These are phyloP conservation scores for Jaculus jaculus DNA, from an alignment of 2,113 vertebrate species.

Conservation along the genomic window DNA sequence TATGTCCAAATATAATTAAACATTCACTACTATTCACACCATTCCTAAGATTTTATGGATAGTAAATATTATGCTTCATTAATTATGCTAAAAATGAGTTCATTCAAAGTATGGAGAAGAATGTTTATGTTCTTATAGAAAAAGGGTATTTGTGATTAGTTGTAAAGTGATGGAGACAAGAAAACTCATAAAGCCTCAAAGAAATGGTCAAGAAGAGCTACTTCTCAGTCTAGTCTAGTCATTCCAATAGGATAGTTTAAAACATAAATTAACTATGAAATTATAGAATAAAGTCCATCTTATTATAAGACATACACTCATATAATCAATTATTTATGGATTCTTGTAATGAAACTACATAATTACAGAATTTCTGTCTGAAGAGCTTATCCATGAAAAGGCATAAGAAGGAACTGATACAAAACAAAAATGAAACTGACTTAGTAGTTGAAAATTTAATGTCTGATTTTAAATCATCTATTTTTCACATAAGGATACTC, in stretches of 20 bases:
- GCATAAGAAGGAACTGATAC: neutral
- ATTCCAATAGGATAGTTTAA: neutral
- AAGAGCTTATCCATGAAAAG: neutral
- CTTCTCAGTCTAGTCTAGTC: slow-evolving; percentile 20
- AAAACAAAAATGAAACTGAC: neutral
- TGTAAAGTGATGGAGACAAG: neutral
- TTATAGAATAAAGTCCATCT: neutral
- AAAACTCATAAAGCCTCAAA: neutral
- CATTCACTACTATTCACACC: slow-evolving; percentile 4
- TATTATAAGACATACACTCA: neutral
- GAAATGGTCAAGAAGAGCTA: neutral
- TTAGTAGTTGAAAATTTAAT: slow-evolving; percentile 24
- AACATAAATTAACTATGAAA: neutral
- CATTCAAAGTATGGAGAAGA: neutral
- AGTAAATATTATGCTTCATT: neutral
- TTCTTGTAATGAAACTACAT: neutral
- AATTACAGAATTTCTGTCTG: neutral
- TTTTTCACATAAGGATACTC: neutral
- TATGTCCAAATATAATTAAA: neutral
- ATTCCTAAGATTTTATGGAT: neutral
- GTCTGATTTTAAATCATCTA: neutral
- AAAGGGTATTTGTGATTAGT: neutral
- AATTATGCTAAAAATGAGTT: neutral
- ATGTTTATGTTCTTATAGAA: neutral
- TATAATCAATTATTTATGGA: neutral